These are phyloP conservation scores for Saimiri boliviensis DNA, from an alignment of 2,113 vertebrate species.

Conservation along the genomic window DNA sequence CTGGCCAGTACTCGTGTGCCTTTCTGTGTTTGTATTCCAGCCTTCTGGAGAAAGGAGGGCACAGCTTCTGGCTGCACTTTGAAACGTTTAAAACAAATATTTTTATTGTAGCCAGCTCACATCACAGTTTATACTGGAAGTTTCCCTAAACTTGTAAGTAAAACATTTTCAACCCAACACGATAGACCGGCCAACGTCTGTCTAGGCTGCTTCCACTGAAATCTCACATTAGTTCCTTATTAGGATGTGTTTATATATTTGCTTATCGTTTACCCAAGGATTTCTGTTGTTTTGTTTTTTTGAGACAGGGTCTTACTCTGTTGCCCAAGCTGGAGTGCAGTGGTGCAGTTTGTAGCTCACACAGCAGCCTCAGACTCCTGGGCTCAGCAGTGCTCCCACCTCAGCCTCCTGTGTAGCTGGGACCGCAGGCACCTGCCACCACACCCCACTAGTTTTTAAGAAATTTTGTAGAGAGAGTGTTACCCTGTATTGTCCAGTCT, in stretches of 20 bases:
- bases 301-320: background rate
- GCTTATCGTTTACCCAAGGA: background rate
- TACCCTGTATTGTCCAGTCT: too few species aligned
- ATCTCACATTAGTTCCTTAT: background rate
- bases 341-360: too few species aligned
- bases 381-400: too few species aligned
- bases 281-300: background rate
- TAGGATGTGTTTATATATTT: background rate
- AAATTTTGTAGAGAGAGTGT: too few species aligned
- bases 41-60: background rate
- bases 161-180: background rate
- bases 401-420: too few species aligned
- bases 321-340: too few species aligned
- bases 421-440: too few species aligned
- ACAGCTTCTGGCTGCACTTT: background rate
- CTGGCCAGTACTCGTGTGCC: background rate
- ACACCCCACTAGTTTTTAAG: too few species aligned
- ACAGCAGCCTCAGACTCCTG: too few species aligned
- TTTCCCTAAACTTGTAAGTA: background rate
- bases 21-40: background rate
- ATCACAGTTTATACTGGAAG: background rate
- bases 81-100: background rate
- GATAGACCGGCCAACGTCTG: accelerated
- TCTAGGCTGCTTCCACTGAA: background rate
- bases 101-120: background rate